Base-by-base conservation (phyloP, 2,113 vertebrate genomes). In the Pycnonotus jocosus region DNA sequence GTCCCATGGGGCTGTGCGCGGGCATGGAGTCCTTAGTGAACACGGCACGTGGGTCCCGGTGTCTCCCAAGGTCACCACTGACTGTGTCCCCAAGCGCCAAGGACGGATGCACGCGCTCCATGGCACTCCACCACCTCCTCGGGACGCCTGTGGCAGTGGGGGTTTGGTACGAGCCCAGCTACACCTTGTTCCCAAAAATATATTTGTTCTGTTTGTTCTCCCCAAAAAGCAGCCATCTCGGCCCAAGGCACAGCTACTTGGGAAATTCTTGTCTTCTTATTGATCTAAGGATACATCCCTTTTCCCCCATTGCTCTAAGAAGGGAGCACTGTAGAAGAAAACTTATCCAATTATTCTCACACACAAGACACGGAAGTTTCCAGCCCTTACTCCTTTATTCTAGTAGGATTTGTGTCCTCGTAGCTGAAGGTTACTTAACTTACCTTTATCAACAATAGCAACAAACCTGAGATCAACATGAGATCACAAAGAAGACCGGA, bases 21-120 rank as follows among this genome's bases (percentile, higher is more conserved):
- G 25, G 20, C 40, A 31, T 3, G 0, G 40, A 20, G 11, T 0
- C 7, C 2, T 0, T 0, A 4, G 30, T 21, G 25, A 0, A 4
- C 20, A 6, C 6, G 1, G 37, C 58, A 0, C 15, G 9, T 16
- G 31, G 5, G 6, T 19, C 4, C 8, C 4, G 6, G 7, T 3
- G 31, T 35, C 11, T 3, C 5, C 3, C n/a, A 5, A 12, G 58
- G 58, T 23, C 50, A 2, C 1, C 24, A 0, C 5, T 12, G 65
- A 4, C 5, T 20, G 13, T 25, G 35, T 71, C 20, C 14, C 7
- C 30, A 4, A 22, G 21, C 27, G 35, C 6, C 30, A 0, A 31
- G 1, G 48, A 7, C 9, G 2, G 11, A 3, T 42, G 21, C 45
- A 9, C 33, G n/a, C n/a, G n/a, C n/a, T n/a, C n/a, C n/a, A 7